Base-by-base conservation (phyloP, 2,888 invertebrate species). In the Sphaerophoria rueppellii region DNA sequence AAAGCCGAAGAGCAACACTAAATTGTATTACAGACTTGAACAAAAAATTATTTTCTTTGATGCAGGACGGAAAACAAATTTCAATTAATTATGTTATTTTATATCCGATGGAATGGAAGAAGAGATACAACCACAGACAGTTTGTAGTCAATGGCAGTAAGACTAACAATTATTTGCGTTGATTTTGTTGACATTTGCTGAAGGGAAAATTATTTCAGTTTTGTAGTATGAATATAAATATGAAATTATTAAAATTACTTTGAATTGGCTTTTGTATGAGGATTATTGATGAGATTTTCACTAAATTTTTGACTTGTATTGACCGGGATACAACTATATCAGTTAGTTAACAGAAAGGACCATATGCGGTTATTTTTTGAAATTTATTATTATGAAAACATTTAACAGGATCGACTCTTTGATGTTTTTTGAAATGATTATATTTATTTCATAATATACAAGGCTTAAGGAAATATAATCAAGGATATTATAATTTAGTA, bases 71-170 rank as follows among this genome's bases (percentile, higher is more conserved):
- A 63, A 81, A 80, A 76, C 81, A 81, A 76, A 81, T 85, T 81
- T 85, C 73, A 85, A 85, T 85, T 85, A 81, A 85, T 85, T 85
- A 79, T 76, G 61, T 34, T 57, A 46, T 72, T 81, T 77, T 77
- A 81, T 77, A 73, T 81, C 63, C 35, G 52, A 14, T 32, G 40
- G 16, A 58, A 58, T 70, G 81, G 73, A 70, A 72, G 61, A 55
- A 67, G 52, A 65, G 34, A 65, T 50, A 52, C 65, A 34, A 48
- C 16, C 52, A 24, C 40, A 40, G 37, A 67, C 65, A 65, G 52
- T 60, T 16, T 24, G 24, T 24, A 24, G 24, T 24, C 24, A 24
- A 24, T 9, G 16, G 12, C 52, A 63, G 61, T 71, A 46, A 79
- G 67, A 65, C 46, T 69, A 46, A 63, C 58, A 72, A 76, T 65